Evolutionary conservation across 1,140 invertebrate genomes (phyloP), one percentile per base, ranked within the genome.

Genomic region (Aphaenogaster ashmeadi): DNA sequence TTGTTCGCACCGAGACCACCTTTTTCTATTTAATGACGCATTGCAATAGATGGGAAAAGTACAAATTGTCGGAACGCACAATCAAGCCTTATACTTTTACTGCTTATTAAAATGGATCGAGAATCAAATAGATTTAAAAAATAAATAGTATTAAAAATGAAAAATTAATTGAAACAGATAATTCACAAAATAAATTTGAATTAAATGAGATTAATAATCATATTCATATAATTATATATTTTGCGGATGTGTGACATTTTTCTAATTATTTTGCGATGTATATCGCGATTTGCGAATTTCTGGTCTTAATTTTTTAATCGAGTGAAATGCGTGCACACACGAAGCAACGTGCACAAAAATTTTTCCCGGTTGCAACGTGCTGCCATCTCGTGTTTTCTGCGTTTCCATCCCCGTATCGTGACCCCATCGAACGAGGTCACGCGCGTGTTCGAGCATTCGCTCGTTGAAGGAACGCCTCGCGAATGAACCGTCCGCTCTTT

Each of bases 371-470:
- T 89, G 88, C 67, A 75, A 41, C 67, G 88, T 90, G 89, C 89
- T 90, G 89, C 88, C 89, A 87, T 90, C 89, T 90, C 86, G 88
- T 47, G 88, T 56, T 87, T 87, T 85, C 69, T 81, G 38, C 18
- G 21, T 88, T 84, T 80, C 3, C 52, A 50, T 27, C 36, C 47
- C 41, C 44, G 66, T 84, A 78, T 90, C 72, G 85, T 90, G 88
- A 90, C 89, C 89, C 66, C 78, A 67, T 54, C 47, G 72, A 87
- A 90, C 88, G 89, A 54, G 88, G 89, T 90, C 88, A 90, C 88
- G 88, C 80, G 78, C 80, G 78, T 83, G 87, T 79, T 89, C 54
- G 66, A 56, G 62, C 58, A 36, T 67, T 84, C 50, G 62, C 54
- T 84, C 15, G 38, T 74, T 33, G 54, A 36, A 84, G 54, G 38